These are phyloP conservation scores for Odontocerum albicorne DNA, from an alignment of 2,888 invertebrate genomes.

Conservation along the genomic window DNA sequence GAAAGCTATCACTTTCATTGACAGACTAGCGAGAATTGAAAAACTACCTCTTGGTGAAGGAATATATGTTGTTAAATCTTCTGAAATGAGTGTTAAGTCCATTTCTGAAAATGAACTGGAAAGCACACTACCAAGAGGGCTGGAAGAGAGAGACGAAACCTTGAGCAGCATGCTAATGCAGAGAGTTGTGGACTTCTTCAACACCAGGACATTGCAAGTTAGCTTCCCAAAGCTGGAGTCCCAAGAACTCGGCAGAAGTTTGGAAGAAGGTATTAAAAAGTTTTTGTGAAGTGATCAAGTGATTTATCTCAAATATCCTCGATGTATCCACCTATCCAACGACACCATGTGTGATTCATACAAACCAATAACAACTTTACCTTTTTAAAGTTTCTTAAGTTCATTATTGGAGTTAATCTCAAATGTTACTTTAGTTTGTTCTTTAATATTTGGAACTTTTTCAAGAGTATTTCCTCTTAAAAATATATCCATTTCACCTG, in stretches of 20 bases:
- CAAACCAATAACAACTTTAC: too few relatives aligned
- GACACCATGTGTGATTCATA: conserved; percentile 8
- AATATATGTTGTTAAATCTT: conserved; percentile 63
- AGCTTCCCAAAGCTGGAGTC: conserved; percentile 72
- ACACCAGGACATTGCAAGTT: conserved; percentile 75
- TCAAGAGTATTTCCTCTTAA: too few relatives aligned
- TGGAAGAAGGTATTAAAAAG: conserved; percentile 70
- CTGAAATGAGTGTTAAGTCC: conserved; percentile 50
- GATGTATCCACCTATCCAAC: too few relatives aligned
- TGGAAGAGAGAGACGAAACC: conserved; percentile 67
- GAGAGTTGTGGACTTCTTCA: conserved; percentile 69
- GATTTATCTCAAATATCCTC: too few relatives aligned
- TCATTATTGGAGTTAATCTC: too few relatives aligned
- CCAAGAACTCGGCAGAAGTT: conserved; percentile 66
- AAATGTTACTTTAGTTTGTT: too few relatives aligned
- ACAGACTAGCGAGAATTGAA: conserved; percentile 72
- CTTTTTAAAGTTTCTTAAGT: too few relatives aligned
- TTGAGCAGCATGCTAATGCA: conserved; percentile 72
- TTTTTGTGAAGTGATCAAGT: neutral
- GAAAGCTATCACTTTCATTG: conserved; percentile 78
- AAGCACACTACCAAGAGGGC: conserved; percentile 64
- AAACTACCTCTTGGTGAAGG: conserved; percentile 65
- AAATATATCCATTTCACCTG: too few relatives aligned
- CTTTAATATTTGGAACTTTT: too few relatives aligned
- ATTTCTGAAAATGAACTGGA: conserved; percentile 71